Evolutionary conservation across 2,888 invertebrate genomes (phyloP), one percentile per base, ranked within the genome.

Genomic region (Mimumesa dahlbomi): DNA sequence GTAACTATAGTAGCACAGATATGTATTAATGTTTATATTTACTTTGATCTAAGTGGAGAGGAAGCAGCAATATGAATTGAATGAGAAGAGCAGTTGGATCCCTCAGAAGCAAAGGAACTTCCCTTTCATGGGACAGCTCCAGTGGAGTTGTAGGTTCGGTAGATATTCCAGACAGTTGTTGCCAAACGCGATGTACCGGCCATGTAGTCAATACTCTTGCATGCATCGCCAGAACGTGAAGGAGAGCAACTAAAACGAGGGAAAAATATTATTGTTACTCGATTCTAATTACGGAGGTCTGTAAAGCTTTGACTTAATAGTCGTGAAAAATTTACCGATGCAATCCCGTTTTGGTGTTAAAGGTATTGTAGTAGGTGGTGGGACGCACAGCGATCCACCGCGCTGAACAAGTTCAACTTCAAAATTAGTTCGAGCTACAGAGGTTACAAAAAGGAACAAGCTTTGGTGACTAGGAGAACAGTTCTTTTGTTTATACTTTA

Each of bases 401-500:
- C 96, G 92, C 89, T 97, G 96, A 69, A 97, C 94, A 45, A 98
- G 92, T 90, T 98, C 98, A 64, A 97, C 93, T 91, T 98, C 98
- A 65, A 98, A 92, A 91, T 98, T 98, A 50, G 96, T 97, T 80
- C 98, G 93, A 49, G 95, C 96, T 70, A 97, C 94, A 0, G 96
- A 97, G 67, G 95, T 95, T 68, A 97, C 96, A 90, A 97, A 97
- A 56, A 97, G 93, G 88, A 97, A 95, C 73, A 97, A 92, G 85
- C 93, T 93, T 83, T 95, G 94, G 65, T 93, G 92, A 80, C 93
- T 93, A 78, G 93, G 92, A 2, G 92, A 91, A 71, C 91, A 91
- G 56, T 93, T 91, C 90, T 94, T 94, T 82, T 94, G 94, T 85
- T 94, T 94, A 84, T 94, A 94, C 85, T 95, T 95, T 70, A 95